phyloP scores from a whole-genome alignment of 2,888 invertebrate genomes.

The Orthosia incerta region DNA sequence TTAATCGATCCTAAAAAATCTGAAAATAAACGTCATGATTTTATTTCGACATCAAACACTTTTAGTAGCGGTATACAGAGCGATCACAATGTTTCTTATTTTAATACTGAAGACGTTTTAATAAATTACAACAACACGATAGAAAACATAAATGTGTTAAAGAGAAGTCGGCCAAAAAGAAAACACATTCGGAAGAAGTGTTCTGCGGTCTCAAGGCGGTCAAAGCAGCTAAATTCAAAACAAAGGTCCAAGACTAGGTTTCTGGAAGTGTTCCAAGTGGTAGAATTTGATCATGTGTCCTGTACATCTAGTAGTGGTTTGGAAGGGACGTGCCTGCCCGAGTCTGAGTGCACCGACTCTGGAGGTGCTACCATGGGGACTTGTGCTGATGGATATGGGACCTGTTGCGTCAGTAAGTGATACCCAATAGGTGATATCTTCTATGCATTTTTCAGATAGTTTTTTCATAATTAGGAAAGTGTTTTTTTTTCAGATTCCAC shows the following conservation, averaged over 20 bases:
- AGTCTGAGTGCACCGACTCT: slow-evolving; percentile 92
- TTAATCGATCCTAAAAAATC: slow-evolving; percentile 40
- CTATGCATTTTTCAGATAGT: too few relatives aligned
- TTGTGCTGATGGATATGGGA: slow-evolving; percentile 94
- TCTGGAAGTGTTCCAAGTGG: slow-evolving; percentile 93
- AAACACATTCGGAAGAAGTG: slow-evolving; percentile 72
- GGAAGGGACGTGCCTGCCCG: slow-evolving; percentile 93
- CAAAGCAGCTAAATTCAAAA: slow-evolving; percentile 48
- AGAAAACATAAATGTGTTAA: slow-evolving; percentile 67
- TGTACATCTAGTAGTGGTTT: slow-evolving; percentile 91
- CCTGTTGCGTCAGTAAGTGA: slow-evolving; percentile 94
- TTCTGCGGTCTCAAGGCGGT: slow-evolving; percentile 57
- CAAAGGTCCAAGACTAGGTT: slow-evolving; percentile 81
- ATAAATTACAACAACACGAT: slow-evolving; percentile 67
- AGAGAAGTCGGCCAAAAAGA: slow-evolving; percentile 65
- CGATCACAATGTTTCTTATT: slow-evolving; percentile 30
- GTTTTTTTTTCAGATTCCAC: too few relatives aligned
- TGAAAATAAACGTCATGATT: slow-evolving; percentile 30
- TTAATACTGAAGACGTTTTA: slow-evolving; percentile 41
- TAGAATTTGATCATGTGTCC: slow-evolving; percentile 92
- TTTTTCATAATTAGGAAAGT: too few relatives aligned
- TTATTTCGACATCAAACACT: slow-evolving; percentile 10
- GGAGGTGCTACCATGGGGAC: slow-evolving; percentile 92
- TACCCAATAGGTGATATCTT: neutral
- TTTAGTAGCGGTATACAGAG: slow-evolving; percentile 1